Evolutionary conservation across 2,888 invertebrate genomes (phyloP).

Genomic region (Venustoraphidia nigricollis): DNA sequence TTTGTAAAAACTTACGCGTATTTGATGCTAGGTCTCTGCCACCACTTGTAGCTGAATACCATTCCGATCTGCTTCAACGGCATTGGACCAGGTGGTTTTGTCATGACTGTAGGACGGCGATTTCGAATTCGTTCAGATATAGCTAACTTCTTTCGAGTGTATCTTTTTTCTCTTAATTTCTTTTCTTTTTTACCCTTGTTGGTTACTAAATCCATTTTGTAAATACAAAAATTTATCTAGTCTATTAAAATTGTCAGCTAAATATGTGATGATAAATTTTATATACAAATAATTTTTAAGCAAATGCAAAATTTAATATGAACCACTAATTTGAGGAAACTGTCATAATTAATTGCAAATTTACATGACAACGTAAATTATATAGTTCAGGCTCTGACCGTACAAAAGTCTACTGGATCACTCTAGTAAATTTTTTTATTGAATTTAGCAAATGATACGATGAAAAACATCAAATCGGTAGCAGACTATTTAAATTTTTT

Average conservation of each 20-base stretch:
- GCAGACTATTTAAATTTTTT: too few relatives aligned
- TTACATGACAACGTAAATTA: too few relatives aligned
- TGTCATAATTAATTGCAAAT: too few relatives aligned
- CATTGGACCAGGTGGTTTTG: slow-evolving; percentile 30
- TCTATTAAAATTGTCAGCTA: slow-evolving; percentile 1
- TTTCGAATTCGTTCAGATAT: neutral
- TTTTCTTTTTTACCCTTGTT: neutral
- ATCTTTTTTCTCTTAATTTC: neutral
- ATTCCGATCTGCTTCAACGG: slow-evolving; percentile 18
- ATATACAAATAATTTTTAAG: too few relatives aligned
- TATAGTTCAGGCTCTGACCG: too few relatives aligned
- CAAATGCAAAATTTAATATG: too few relatives aligned
- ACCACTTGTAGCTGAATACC: slow-evolving; percentile 15
- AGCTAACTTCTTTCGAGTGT: neutral
- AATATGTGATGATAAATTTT: too few relatives aligned
- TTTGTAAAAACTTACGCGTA: slow-evolving; percentile 21
- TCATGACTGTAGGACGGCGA: slow-evolving; percentile 16
- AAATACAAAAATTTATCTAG: slow-evolving; percentile 7
- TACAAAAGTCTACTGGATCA: too few relatives aligned
- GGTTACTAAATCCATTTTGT: neutral
- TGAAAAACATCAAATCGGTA: too few relatives aligned
- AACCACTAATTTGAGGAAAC: too few relatives aligned
- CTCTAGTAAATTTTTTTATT: too few relatives aligned
- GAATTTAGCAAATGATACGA: too few relatives aligned
- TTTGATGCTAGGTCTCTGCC: slow-evolving; percentile 21